These are phyloP conservation scores for Bedellia somnulentella DNA, from an alignment of 2,888 invertebrate species.

Conservation along the genomic window DNA sequence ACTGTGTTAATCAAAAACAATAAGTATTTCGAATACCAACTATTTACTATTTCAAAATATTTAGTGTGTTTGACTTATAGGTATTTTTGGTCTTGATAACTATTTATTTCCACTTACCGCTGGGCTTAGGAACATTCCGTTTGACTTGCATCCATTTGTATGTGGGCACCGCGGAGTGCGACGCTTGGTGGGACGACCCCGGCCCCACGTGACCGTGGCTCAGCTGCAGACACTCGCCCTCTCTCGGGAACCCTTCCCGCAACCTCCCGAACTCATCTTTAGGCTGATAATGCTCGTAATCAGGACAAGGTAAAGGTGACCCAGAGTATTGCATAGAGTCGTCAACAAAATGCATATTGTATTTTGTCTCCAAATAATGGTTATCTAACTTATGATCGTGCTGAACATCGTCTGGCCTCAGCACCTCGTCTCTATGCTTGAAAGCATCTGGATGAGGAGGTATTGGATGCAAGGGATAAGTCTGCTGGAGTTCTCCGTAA, in stretches of 20 bases:
- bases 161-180: slow-evolving; percentile 76
- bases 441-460: slow-evolving; percentile 56
- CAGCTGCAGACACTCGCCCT: slow-evolving; percentile 29
- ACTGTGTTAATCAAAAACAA: too few relatives aligned
- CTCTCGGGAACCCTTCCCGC: slow-evolving; percentile 33
- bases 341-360: slow-evolving; percentile 54
- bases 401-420: slow-evolving; percentile 50
- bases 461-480: slow-evolving; percentile 55
- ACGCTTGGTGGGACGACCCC: slow-evolving; percentile 33
- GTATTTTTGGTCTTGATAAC: too few relatives aligned
- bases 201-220: slow-evolving; percentile 30
- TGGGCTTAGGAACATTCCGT: slow-evolving; percentile 91
- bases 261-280: slow-evolving; percentile 63
- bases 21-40: too few relatives aligned
- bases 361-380: slow-evolving; percentile 54
- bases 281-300: slow-evolving; percentile 63
- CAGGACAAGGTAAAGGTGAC: slow-evolving; percentile 56
- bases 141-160: slow-evolving; percentile 99
- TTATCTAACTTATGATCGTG: slow-evolving; percentile 49
- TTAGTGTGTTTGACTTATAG: too few relatives aligned
- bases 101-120: slow-evolving; percentile 77
- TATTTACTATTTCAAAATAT: too few relatives aligned
- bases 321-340: slow-evolving; percentile 44
- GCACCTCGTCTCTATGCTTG: slow-evolving; percentile 59
- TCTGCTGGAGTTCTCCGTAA: slow-evolving; percentile 60